A percentile compares a stretch with the other conserved stretches of the same genome.
Evolutionary conservation across 1,140 invertebrate genomes (phyloP).

Genomic region (Bradynema listronoti): DNA sequence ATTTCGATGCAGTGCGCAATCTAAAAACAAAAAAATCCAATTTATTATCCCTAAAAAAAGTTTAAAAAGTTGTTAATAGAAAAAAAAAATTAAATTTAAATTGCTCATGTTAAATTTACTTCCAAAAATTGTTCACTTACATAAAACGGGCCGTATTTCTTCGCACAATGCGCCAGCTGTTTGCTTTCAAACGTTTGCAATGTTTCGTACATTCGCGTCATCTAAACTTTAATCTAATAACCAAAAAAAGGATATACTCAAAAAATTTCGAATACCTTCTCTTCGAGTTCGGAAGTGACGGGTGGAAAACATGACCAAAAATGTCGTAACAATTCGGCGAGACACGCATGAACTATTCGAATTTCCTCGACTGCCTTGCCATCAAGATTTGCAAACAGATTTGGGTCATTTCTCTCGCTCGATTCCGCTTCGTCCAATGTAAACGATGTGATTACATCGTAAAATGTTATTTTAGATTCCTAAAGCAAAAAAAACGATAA

Average conservation of each 20-base stretch:
- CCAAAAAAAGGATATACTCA: slow-evolving; percentile 4
- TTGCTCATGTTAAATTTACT: too few species aligned
- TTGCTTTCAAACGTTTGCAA: slow-evolving; percentile 29
- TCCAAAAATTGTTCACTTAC: too few species aligned
- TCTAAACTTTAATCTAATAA: slow-evolving; percentile 29
- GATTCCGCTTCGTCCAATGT: neutral
- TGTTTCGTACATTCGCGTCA: slow-evolving; percentile 39
- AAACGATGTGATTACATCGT: neutral
- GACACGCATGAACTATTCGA: slow-evolving; percentile 20
- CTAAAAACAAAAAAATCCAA: slow-evolving; percentile 15
- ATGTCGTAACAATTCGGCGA: slow-evolving; percentile 48
- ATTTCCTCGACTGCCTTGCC: slow-evolving; percentile 18
- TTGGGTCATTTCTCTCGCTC: neutral
- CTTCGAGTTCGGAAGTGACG: slow-evolving; percentile 30
- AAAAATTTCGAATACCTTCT: slow-evolving; percentile 35
- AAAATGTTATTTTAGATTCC: slow-evolving; percentile 5
- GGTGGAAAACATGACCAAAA: slow-evolving; percentile 54
- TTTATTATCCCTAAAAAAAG: neutral
- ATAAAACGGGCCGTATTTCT: slow-evolving; percentile 21
- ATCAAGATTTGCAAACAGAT: neutral
- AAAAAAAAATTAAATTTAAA: neutral
- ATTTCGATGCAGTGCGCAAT: slow-evolving; percentile 19
- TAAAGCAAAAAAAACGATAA: neutral
- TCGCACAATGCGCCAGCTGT: slow-evolving; percentile 16
- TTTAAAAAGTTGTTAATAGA: neutral